phyloP scores from a whole-genome alignment of 2,113 vertebrate genomes.

The Willisornis vidua region DNA sequence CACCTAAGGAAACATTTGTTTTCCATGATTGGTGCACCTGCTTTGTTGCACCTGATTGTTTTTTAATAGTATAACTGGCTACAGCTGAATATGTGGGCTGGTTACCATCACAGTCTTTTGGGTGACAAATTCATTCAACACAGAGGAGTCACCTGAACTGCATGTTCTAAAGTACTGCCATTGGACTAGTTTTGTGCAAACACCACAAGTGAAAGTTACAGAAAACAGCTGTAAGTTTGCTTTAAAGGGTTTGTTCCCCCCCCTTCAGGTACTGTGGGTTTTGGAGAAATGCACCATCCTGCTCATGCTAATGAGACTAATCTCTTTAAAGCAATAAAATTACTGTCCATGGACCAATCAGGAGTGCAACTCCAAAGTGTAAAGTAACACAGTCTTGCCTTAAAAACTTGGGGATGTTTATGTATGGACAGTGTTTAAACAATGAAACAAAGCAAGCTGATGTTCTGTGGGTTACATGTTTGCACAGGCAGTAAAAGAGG shows the following conservation, averaged over 20 bases:
- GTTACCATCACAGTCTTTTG: not conserved
- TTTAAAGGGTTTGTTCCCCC: not conserved
- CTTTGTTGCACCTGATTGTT: not conserved
- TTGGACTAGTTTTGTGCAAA: not conserved
- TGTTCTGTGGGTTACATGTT: not conserved
- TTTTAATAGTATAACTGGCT: conserved; percentile 15
- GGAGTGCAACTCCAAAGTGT: not conserved
- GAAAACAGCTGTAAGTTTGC: not conserved
- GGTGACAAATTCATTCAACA: not conserved
- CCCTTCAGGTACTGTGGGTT: not conserved
- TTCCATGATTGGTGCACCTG: not conserved
- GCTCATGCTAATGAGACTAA: not conserved
- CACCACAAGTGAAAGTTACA: not conserved
- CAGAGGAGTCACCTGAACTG: not conserved
- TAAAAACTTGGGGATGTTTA: not conserved
- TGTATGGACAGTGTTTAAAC: not conserved
- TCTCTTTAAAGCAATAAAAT: not conserved
- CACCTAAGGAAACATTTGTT: not conserved
- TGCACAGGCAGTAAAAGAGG: not conserved
- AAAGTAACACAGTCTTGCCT: not conserved
- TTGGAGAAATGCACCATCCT: not conserved
- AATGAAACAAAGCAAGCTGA: not conserved
- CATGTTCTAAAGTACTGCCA: not conserved
- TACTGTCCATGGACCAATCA: not conserved
- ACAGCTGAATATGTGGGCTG: not conserved